These are phyloP conservation scores for Thymelicus sylvestris DNA, from an alignment of 2,888 invertebrate genomes.

Conservation along the genomic window DNA sequence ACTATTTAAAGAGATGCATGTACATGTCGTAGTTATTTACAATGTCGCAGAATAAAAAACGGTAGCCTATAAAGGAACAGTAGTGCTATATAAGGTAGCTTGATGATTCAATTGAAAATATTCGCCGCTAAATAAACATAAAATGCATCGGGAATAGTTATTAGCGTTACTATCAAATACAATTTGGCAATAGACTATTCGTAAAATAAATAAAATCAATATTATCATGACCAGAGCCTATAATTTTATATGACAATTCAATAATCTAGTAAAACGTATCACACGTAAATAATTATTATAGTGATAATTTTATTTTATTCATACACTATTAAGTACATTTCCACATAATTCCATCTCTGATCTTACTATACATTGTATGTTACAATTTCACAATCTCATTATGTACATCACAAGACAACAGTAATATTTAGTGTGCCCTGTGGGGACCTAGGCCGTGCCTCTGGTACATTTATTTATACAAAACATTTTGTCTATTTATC, in stretches of 20 bases:
- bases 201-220: slow-evolving; percentile 29
- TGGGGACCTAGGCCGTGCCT: slow-evolving; percentile 20
- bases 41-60: slow-evolving; percentile 59
- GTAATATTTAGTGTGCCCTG: slow-evolving; percentile 10
- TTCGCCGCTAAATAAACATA: slow-evolving; percentile 21
- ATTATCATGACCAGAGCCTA: slow-evolving; percentile 20
- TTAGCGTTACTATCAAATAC: slow-evolving; percentile 32
- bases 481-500: not conserved
- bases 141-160: slow-evolving; percentile 30
- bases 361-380: slow-evolving; percentile 54
- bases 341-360: slow-evolving; percentile 54
- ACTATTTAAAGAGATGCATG: slow-evolving; percentile 33
- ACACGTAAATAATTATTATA: slow-evolving; percentile 47
- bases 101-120: slow-evolving; percentile 4
- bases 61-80: slow-evolving; percentile 52
- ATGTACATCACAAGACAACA: slow-evolving; percentile 47
- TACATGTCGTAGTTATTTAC: slow-evolving; percentile 56
- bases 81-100: slow-evolving; percentile 43
- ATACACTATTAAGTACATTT: slow-evolving; percentile 69
- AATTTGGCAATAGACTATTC: slow-evolving; percentile 32
- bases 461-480: slow-evolving; percentile 3
- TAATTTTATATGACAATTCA: slow-evolving; percentile 20
- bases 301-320: slow-evolving; percentile 51
- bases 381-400: slow-evolving; percentile 53
- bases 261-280: slow-evolving; percentile 30